phyloP scores from a whole-genome alignment of 2,888 invertebrate genomes.

The Steinernema carpocapsae region DNA sequence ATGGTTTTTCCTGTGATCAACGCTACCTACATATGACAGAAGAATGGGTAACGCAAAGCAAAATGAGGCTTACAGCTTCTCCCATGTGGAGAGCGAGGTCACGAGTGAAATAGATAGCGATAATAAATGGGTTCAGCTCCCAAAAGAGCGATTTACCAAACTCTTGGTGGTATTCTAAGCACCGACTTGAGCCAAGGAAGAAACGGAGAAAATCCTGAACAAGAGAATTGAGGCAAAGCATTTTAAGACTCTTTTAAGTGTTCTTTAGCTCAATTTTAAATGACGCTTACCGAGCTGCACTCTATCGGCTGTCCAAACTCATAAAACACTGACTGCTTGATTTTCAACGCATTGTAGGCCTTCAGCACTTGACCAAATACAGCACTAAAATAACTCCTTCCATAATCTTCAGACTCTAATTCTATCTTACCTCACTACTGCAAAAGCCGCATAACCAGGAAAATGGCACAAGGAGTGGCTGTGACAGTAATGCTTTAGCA shows the following conservation, averaged over 20 bases:
- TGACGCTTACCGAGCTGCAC: not conserved
- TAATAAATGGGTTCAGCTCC: constrained; percentile 19
- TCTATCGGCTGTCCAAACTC: not conserved
- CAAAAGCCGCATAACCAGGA: not conserved
- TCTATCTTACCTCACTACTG: not conserved
- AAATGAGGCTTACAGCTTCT: not conserved
- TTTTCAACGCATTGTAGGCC: not conserved
- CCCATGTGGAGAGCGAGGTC: not conserved
- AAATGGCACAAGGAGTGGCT: not conserved
- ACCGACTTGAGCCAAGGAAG: not conserved
- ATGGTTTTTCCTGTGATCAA: too few species aligned
- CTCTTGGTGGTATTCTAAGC: not conserved
- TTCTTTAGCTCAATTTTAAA: not conserved
- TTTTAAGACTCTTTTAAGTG: not conserved
- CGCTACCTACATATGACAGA: too few species aligned
- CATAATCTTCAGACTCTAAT: not conserved
- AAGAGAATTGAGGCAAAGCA: not conserved
- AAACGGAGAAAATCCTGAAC: not conserved
- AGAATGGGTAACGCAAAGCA: too few species aligned
- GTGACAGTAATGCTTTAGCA: not conserved
- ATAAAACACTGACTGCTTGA: not conserved
- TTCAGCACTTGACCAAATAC: not conserved
- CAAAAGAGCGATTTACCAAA: constrained; percentile 1
- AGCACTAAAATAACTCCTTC: not conserved
- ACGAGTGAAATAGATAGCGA: not conserved